A percentile compares a stretch with the other conserved stretches of the same genome.
phyloP scores from a whole-genome alignment of 2,888 invertebrate genomes.

The Balanococcus diminutus region DNA sequence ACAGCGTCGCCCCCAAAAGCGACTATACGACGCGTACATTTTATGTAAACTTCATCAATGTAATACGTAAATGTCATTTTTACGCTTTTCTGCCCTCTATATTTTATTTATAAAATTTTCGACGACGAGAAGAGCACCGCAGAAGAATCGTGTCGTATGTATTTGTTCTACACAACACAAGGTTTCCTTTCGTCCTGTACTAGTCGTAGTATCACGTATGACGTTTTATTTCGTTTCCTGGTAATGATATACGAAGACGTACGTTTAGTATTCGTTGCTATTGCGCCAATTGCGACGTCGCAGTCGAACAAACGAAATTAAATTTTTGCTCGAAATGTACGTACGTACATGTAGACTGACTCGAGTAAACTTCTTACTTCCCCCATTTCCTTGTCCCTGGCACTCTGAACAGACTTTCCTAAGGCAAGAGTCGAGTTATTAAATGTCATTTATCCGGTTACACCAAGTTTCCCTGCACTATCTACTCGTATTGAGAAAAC shows the following conservation, averaged over 20 bases:
- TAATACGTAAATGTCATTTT: conserved; percentile 27
- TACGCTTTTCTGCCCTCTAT: conserved; percentile 15
- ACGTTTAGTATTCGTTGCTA: conserved; percentile 29
- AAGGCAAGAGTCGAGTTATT: not conserved
- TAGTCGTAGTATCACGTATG: not conserved
- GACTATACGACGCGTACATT: not conserved
- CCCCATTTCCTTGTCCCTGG: not conserved
- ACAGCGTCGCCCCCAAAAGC: not conserved
- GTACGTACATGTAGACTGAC: not conserved
- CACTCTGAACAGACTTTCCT: not conserved
- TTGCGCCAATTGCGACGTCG: conserved; percentile 15
- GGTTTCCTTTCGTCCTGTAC: not conserved
- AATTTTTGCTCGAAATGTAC: not conserved
- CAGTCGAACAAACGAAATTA: not conserved
- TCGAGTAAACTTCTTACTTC: not conserved
- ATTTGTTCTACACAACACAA: not conserved
- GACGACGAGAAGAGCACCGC: not conserved
- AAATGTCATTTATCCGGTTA: conserved; percentile 21
- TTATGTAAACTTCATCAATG: conserved; percentile 6
- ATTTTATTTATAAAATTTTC: conserved; percentile 21
- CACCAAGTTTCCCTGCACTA: not conserved
- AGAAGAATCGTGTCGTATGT: not conserved
- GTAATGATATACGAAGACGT: conserved; percentile 16
- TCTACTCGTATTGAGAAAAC: not conserved
- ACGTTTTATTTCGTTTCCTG: conserved; percentile 14